A percentile compares a stretch with the other conserved stretches of the same genome.
phyloP scores from a whole-genome alignment of 2,888 invertebrate genomes.

The Teleogryllus oceanicus region DNA sequence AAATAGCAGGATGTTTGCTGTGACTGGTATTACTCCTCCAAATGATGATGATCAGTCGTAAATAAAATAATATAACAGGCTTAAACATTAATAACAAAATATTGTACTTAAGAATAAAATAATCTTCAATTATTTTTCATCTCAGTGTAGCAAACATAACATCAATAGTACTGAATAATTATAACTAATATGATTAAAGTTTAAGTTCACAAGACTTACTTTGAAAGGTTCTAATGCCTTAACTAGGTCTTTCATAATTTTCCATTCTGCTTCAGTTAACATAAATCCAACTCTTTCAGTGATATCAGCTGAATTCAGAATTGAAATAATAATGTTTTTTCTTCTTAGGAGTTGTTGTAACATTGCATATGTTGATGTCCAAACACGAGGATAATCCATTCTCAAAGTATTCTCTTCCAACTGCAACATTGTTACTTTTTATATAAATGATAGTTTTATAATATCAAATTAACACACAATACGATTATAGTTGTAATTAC shows the following conservation, averaged over 20 bases:
- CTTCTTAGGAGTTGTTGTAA: conserved; percentile 47
- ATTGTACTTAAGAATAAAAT: too few relatives aligned
- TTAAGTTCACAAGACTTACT: conserved; percentile 36
- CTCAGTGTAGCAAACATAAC: too few relatives aligned
- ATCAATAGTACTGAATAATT: too few relatives aligned
- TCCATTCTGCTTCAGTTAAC: conserved; percentile 48
- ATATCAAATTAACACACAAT: background rate
- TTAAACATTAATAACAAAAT: too few relatives aligned
- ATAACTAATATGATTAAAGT: too few relatives aligned
- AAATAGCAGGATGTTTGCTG: too few relatives aligned
- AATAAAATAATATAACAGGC: too few relatives aligned
- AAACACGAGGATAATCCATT: conserved; percentile 47
- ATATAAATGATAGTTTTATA: background rate
- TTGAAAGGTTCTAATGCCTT: conserved; percentile 51
- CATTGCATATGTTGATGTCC: conserved; percentile 52
- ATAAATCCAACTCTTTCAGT: conserved; percentile 44
- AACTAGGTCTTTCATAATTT: conserved; percentile 48
- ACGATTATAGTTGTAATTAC: conserved; percentile 8
- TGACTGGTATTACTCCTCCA: too few relatives aligned
- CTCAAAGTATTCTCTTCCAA: conserved; percentile 36
- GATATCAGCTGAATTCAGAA: conserved; percentile 45
- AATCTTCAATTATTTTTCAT: too few relatives aligned
- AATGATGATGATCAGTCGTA: too few relatives aligned
- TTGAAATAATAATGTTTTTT: conserved; percentile 44
- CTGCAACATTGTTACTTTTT: conserved; percentile 28